These are phyloP conservation scores for Phrynocephalus forsythii DNA, from an alignment of 2,797 vertebrate genomes.

Conservation along the genomic window DNA sequence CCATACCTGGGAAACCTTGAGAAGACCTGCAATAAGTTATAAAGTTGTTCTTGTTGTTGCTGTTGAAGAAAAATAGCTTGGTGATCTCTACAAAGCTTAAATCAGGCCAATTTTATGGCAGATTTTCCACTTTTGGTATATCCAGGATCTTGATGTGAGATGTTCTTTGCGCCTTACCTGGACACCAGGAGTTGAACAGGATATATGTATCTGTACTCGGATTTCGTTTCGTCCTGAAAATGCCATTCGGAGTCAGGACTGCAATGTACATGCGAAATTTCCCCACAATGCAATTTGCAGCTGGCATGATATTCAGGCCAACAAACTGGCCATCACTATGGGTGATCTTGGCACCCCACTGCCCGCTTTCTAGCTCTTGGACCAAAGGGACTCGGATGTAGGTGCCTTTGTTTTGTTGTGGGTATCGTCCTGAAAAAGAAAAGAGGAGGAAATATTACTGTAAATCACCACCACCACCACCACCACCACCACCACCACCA, in stretches of 20 bases:
- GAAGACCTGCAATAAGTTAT: no score
- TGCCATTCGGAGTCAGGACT: slow-evolving; percentile 86
- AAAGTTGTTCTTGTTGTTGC: no score
- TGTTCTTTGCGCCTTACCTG: slow-evolving; percentile 75
- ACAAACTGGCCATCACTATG: slow-evolving; percentile 74
- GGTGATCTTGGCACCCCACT: slow-evolving; percentile 86
- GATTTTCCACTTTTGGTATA: no score
- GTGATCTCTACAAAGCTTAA: background rate
- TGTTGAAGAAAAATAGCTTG: no score
- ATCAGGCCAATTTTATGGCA: background rate
- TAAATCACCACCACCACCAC: background rate
- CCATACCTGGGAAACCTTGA: no score
- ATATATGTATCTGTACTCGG: slow-evolving; percentile 83
- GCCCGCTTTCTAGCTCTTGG: slow-evolving; percentile 74
- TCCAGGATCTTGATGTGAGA: background rate
- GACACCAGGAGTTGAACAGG: slow-evolving; percentile 94
- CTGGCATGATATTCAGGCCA: slow-evolving; percentile 85
- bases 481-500: no score
- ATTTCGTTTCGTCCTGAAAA: slow-evolving; percentile 86
- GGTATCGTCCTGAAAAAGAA: slow-evolving; percentile 84
- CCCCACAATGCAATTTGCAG: slow-evolving; percentile 87
- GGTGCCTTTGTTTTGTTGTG: slow-evolving; percentile 91
- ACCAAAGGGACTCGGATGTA: slow-evolving; percentile 86
- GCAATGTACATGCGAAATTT: slow-evolving; percentile 91
- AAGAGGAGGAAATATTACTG: background rate